Evolutionary conservation across 2,888 invertebrate species (phyloP).

Genomic region (Leptothorax acervorum): DNA sequence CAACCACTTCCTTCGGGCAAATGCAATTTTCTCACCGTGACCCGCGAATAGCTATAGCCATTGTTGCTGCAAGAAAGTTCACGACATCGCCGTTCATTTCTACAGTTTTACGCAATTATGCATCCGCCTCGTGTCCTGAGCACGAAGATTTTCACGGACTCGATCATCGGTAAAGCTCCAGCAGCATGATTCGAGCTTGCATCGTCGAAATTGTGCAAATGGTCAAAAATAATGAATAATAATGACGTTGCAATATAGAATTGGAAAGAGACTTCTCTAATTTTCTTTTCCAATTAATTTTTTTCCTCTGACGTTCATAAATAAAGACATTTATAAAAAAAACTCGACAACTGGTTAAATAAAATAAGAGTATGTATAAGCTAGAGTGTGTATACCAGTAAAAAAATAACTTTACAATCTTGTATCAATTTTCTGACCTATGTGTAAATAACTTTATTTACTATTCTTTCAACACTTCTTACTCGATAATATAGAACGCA

Average conservation of each 20-base stretch:
- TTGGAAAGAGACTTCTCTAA: not conserved
- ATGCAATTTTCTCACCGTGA: slow-evolving; percentile 73
- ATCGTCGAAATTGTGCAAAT: not conserved
- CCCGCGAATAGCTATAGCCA: slow-evolving; percentile 38
- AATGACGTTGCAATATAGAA: not conserved
- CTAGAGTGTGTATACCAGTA: not conserved
- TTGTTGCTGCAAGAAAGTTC: slow-evolving; percentile 65
- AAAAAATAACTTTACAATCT: not conserved
- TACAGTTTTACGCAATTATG: slow-evolving; percentile 75
- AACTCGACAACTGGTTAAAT: not conserved
- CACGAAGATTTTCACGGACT: not conserved
- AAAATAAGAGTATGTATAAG: not conserved
- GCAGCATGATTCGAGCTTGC: not conserved
- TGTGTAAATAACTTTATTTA: not conserved
- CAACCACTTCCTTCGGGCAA: slow-evolving; percentile 66
- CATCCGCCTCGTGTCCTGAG: not conserved
- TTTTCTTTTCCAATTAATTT: not conserved
- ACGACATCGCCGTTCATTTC: slow-evolving; percentile 68
- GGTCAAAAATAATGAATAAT: not conserved
- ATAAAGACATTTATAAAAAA: not conserved
- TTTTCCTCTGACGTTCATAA: not conserved
- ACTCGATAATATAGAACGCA: not conserved
- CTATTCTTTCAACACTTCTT: not conserved
- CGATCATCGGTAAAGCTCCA: not conserved
- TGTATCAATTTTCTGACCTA: not conserved